Conservation (phyloP, 2,797 vertebrate species). For the Philypnodon macrostomus region DNA sequence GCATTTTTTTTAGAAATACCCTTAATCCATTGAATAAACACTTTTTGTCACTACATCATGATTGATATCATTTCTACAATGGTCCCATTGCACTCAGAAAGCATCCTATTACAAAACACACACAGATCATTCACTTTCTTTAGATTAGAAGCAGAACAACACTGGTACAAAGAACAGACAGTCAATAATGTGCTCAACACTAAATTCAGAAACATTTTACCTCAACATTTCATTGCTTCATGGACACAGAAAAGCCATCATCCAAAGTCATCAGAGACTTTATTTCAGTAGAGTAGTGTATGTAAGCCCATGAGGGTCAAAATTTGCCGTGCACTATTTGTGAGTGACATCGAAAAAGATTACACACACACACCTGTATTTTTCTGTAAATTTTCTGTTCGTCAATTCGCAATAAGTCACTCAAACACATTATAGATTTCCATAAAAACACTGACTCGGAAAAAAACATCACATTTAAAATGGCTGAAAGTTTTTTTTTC, state of each 20-base stretch:
- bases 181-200: slow-evolving; percentile 40
- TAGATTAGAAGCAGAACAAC: slow-evolving; percentile 72
- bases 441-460: slow-evolving; percentile 44
- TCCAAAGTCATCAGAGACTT: slow-evolving; percentile 15
- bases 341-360: slow-evolving; percentile 30
- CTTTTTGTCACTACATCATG: slow-evolving; percentile 6
- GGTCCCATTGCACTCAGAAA: slow-evolving; percentile 61
- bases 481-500: slow-evolving; percentile 34
- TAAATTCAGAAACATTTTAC: slow-evolving; percentile 29
- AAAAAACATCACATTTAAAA: slow-evolving; percentile 56
- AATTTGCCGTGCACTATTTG: slow-evolving; percentile 27
- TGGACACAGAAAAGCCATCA: slow-evolving; percentile 51
- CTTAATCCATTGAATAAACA: slow-evolving; percentile 10
- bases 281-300: neutral
- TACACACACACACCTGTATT: slow-evolving; percentile 24
- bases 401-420: slow-evolving; percentile 19
- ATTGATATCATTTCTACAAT: slow-evolving; percentile 47
- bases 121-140: slow-evolving; percentile 75
- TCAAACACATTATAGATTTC: slow-evolving; percentile 32
- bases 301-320: slow-evolving; percentile 31
- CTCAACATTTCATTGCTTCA: slow-evolving; percentile 34
- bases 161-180: slow-evolving; percentile 63
- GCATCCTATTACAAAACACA: slow-evolving; percentile 78
- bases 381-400: slow-evolving; percentile 6
- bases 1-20: slow-evolving; percentile 25